Conservation (phyloP, 1,140 invertebrate species). For the Meloidogyne exigua region DNA sequence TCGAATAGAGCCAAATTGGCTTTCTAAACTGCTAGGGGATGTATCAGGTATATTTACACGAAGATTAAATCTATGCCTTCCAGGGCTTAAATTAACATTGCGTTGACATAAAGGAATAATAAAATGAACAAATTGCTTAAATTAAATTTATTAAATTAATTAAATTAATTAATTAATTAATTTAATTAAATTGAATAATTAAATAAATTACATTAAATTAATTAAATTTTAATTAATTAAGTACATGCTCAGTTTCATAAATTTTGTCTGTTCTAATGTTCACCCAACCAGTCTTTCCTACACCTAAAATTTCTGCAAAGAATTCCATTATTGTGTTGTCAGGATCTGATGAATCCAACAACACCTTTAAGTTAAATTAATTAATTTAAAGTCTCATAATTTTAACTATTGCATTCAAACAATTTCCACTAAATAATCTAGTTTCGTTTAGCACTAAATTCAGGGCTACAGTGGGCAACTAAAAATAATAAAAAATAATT, state of each 20-base stretch:
- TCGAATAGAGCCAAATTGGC: conserved; percentile 57
- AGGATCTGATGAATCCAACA: conserved; percentile 55
- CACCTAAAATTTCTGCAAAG: conserved; percentile 52
- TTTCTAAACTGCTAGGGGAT: conserved; percentile 56
- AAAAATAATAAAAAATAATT: background rate
- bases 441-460: conserved; percentile 53
- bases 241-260: conserved; percentile 59
- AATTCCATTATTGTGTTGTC: conserved; percentile 53
- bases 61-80: conserved; percentile 55
- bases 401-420: conserved; percentile 39
- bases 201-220: background rate
- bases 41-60: conserved; percentile 46
- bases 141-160: background rate
- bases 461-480: conserved; percentile 58
- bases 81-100: conserved; percentile 39
- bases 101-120: conserved; percentile 35
- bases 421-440: conserved; percentile 53
- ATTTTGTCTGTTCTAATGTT: conserved; percentile 62
- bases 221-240: background rate
- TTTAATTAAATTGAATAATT: too few relatives aligned
- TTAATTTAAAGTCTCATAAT: background rate
- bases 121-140: conserved; percentile 46
- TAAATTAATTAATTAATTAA: background rate
- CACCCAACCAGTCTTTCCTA: conserved; percentile 57
- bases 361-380: conserved; percentile 29